Conservation (phyloP, 2,888 invertebrate genomes). For the Nemoura dubitans region DNA sequence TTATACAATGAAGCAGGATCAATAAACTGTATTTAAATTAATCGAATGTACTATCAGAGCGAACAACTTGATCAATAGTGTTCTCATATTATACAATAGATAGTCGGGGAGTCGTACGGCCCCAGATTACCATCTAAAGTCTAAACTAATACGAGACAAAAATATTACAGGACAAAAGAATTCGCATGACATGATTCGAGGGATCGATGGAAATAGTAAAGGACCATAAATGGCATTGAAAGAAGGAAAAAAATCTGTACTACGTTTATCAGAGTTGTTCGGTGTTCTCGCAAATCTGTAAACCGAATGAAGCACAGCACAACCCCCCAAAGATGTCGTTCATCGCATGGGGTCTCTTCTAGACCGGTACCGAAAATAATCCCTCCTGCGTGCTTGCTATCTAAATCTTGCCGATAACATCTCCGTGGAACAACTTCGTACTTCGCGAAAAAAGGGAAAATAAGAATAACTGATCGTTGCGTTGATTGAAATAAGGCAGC, state of each 20-base stretch:
- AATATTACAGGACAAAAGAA: background rate
- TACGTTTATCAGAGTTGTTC: background rate
- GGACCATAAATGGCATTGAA: background rate
- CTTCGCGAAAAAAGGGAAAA: background rate
- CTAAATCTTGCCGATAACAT: background rate
- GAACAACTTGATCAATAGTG: background rate
- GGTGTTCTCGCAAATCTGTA: background rate
- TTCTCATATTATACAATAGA: background rate
- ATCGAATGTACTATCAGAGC: background rate
- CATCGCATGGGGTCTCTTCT: background rate
- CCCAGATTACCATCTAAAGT: background rate
- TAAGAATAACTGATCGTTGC: too few species aligned
- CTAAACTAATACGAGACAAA: background rate
- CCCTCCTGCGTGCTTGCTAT: background rate
- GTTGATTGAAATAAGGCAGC: too few species aligned
- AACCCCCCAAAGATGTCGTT: background rate
- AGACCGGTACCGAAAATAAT: background rate
- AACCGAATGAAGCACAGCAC: background rate
- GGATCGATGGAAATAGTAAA: background rate
- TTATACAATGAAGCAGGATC: slow-evolving; percentile 27
- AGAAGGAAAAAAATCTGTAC: background rate
- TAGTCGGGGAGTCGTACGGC: background rate
- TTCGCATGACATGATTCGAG: background rate
- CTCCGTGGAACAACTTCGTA: background rate
- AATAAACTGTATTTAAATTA: slow-evolving; percentile 25